Conservation (phyloP, 2,888 invertebrate genomes). For the Eupithecia insigniata region DNA sequence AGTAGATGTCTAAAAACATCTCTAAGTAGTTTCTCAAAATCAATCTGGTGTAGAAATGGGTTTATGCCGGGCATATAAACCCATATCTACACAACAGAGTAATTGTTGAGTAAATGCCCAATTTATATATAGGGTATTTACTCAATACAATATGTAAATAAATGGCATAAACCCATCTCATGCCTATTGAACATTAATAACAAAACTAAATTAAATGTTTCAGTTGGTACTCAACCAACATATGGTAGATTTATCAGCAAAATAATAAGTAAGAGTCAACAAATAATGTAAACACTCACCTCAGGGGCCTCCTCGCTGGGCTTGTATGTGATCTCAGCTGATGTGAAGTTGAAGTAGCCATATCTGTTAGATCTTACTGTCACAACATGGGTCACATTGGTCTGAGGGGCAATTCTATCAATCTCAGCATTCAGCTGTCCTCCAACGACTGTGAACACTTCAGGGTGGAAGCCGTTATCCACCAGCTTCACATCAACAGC, state of each 20-base stretch:
- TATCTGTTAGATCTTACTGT: constrained; percentile 94
- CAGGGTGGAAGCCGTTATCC: constrained; percentile 96
- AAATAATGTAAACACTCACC: constrained; percentile 68
- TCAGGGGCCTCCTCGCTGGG: constrained; percentile 91
- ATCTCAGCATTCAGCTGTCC: constrained; percentile 93
- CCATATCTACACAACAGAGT: too few relatives aligned
- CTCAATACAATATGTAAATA: too few relatives aligned
- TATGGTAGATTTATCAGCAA: neutral
- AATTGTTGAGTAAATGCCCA: too few relatives aligned
- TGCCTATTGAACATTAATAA: too few relatives aligned
- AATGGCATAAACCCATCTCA: too few relatives aligned
- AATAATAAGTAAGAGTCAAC: neutral
- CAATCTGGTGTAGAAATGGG: too few relatives aligned
- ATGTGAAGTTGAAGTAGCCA: constrained; percentile 98
- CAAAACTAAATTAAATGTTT: too few relatives aligned
- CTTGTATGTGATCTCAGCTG: constrained; percentile 96
- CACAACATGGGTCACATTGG: constrained; percentile 96
- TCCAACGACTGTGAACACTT: constrained; percentile 94
- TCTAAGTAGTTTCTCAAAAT: too few relatives aligned
- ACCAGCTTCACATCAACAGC: constrained; percentile 94
- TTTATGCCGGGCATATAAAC: too few relatives aligned
- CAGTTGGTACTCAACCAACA: neutral
- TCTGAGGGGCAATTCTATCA: constrained; percentile 95
- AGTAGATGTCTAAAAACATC: too few relatives aligned
- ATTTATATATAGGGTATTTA: too few relatives aligned